A percentile compares a stretch with the other conserved stretches of the same genome.
These are phyloP conservation scores for Mustelus asterias DNA, from an alignment of 2,113 vertebrate genomes.

Conservation along the genomic window DNA sequence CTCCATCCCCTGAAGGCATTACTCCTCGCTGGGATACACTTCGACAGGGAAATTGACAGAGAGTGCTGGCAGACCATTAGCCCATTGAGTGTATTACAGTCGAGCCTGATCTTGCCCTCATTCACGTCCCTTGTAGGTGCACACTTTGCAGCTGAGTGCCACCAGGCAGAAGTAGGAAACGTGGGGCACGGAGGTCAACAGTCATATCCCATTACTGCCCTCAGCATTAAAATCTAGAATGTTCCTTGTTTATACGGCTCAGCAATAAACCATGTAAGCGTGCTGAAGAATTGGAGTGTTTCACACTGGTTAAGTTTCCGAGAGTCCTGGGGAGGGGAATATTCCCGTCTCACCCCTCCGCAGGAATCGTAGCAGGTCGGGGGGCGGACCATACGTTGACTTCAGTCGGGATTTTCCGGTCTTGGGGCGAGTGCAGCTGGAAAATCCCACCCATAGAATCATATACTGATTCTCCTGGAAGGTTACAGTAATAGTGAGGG, in stretches of 20 bases:
- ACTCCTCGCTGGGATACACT: not conserved
- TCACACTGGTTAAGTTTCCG: not conserved
- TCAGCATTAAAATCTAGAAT: not conserved
- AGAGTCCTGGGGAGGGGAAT: too few relatives aligned
- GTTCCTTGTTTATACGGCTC: not conserved
- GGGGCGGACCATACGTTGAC: too few relatives aligned
- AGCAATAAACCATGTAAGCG: not conserved
- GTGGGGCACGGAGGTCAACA: not conserved
- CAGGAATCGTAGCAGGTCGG: too few relatives aligned
- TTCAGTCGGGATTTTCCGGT: too few relatives aligned
- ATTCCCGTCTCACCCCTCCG: too few relatives aligned
- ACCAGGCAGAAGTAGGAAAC: not conserved
- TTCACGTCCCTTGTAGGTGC: not conserved
- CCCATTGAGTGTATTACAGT: not conserved
- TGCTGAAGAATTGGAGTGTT: not conserved
- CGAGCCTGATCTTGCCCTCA: not conserved
- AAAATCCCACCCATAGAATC: too few relatives aligned
- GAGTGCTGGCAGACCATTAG: not conserved
- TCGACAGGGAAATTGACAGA: not conserved
- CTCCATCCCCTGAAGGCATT: slow-evolving; percentile 4
- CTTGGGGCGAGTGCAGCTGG: too few relatives aligned
- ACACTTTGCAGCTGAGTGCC: not conserved
- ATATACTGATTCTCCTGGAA: not conserved
- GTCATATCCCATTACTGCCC: not conserved
- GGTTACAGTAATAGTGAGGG: not conserved